Evolutionary conservation across 2,797 vertebrate genomes (phyloP).

Genomic region (Petrocephalus schoutedeni): DNA sequence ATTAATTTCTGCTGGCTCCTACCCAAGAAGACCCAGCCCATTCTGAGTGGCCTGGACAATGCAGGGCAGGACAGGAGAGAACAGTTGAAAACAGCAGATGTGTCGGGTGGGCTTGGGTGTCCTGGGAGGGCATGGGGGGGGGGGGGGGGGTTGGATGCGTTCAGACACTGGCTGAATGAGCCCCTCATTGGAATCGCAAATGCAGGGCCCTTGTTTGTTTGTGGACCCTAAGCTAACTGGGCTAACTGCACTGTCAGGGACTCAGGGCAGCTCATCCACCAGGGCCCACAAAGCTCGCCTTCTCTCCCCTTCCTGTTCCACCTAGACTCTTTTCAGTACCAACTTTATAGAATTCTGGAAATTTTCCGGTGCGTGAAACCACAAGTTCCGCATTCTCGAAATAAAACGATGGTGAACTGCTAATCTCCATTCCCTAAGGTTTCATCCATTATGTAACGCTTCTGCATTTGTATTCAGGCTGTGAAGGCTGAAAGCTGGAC

Average conservation of each 20-base stretch:
- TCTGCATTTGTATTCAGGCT: constrained; percentile 69
- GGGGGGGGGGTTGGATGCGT: constrained; percentile 48
- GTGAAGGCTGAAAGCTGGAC: constrained; percentile 53
- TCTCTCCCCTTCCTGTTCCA: constrained; percentile 13
- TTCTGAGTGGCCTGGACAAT: constrained; percentile 70
- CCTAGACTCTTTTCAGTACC: constrained; percentile 35
- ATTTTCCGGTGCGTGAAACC: constrained; percentile 40
- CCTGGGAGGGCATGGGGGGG: constrained; percentile 41
- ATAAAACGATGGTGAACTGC: constrained; percentile 67
- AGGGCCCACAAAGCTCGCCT: background rate
- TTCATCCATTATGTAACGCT: constrained; percentile 74
- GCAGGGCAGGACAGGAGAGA: constrained; percentile 60
- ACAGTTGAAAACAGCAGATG: constrained; percentile 79
- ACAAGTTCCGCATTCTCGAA: constrained; percentile 56
- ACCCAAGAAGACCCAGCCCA: constrained; percentile 71
- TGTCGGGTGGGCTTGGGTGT: constrained; percentile 58
- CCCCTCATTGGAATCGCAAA: constrained; percentile 23
- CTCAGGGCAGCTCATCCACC: background rate
- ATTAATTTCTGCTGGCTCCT: constrained; percentile 83
- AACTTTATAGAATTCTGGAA: constrained; percentile 35
- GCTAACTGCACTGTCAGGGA: constrained; percentile 33
- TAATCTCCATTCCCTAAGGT: constrained; percentile 66
- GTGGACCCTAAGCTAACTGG: constrained; percentile 47
- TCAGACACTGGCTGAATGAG: constrained; percentile 73
- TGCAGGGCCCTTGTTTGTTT: constrained; percentile 53